Percentiles rank a stretch among this genome's conserved stretches.
These are phyloP conservation scores for Alentia gelatinosa DNA, from an alignment of 2,888 invertebrate genomes.

Conservation along the genomic window DNA sequence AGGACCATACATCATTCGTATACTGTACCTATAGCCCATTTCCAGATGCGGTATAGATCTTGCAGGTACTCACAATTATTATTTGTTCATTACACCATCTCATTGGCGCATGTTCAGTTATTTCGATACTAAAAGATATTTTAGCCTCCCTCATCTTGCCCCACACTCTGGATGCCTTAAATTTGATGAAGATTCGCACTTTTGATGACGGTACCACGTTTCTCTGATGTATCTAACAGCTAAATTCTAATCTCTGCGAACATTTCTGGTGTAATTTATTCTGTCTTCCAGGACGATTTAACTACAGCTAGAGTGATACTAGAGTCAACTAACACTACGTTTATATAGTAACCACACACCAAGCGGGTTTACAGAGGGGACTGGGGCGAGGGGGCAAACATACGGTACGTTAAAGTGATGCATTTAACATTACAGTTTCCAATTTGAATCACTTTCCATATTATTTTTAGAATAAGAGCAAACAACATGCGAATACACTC, in stretches of 20 bases:
- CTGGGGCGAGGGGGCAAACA: background rate
- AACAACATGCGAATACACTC: background rate
- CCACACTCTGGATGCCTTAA: background rate
- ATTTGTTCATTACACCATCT: background rate
- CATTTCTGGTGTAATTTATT: background rate
- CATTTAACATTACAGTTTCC: background rate
- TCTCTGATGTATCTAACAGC: background rate
- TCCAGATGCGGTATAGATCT: too few species aligned
- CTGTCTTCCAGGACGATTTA: background rate
- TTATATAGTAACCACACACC: constrained; percentile 19
- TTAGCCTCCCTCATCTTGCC: background rate
- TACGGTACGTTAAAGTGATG: background rate
- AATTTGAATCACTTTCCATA: background rate
- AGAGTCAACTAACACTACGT: background rate
- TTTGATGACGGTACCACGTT: background rate
- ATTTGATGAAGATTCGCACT: background rate
- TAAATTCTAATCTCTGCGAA: background rate
- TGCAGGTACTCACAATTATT: background rate
- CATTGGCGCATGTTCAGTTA: background rate
- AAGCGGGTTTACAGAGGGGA: background rate
- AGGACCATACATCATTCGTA: background rate
- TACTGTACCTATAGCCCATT: too few species aligned
- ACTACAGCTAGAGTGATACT: constrained; percentile 30
- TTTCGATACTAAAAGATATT: background rate
- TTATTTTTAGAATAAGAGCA: background rate